Conservation (phyloP, 2,797 vertebrate genomes). For the Scolopax rusticola region DNA sequence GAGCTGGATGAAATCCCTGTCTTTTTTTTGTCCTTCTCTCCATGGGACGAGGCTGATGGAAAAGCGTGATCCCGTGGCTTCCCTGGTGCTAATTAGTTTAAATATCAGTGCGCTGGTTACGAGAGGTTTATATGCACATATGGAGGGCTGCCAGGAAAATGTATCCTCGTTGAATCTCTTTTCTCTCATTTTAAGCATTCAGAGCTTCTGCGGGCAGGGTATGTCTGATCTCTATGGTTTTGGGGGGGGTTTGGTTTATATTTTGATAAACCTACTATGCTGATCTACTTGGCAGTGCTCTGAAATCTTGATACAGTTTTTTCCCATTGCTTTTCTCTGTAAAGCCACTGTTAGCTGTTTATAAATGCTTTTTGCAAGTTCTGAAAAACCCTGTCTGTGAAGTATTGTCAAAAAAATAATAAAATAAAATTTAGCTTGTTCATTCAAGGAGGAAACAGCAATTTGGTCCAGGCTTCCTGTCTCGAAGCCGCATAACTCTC, state of each 20-base stretch:
- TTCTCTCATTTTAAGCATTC: neutral
- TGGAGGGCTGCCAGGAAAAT: slow-evolving; percentile 17
- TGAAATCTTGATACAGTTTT: neutral
- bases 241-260: neutral
- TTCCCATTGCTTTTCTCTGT: neutral
- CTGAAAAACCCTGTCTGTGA: neutral
- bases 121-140: neutral
- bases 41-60: neutral
- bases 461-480: neutral
- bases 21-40: neutral
- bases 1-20: neutral
- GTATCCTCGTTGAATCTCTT: neutral
- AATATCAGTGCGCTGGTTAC: neutral
- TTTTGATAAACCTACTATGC: neutral
- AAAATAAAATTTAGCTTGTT: neutral
- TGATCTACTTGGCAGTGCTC: neutral
- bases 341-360: neutral
- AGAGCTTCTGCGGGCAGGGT: neutral
- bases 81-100: slow-evolving; percentile 57
- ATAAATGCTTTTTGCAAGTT: neutral
- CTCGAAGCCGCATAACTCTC: neutral
- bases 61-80: neutral
- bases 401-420: neutral
- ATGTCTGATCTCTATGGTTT: neutral
- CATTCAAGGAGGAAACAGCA: neutral